Conservation (phyloP, 2,888 invertebrate genomes). For the Drosophila algonquin region DNA sequence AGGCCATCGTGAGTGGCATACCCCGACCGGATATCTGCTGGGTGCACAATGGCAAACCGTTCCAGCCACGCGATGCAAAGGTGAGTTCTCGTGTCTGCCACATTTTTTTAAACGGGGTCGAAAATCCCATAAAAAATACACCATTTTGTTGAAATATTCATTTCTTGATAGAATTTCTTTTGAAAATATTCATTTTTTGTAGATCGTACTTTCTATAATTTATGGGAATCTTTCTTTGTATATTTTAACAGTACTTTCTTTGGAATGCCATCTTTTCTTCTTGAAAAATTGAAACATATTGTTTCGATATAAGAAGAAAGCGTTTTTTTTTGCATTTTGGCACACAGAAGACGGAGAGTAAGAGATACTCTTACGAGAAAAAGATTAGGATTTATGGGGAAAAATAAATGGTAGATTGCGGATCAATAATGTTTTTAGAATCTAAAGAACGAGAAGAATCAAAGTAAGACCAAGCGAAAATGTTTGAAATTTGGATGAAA, state of each 20-base stretch:
- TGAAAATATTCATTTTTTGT: background rate
- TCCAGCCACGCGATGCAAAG: conserved; percentile 87
- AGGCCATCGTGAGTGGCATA: conserved; percentile 88
- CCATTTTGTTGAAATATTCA: background rate
- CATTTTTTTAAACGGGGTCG: background rate
- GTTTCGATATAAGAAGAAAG: background rate
- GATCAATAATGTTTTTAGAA: too few species aligned
- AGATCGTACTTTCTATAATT: background rate
- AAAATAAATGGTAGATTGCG: too few species aligned
- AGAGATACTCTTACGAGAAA: background rate
- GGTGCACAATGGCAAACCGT: conserved; percentile 88
- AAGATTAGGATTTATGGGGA: background rate
- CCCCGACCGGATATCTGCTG: conserved; percentile 88
- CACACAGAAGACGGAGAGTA: background rate
- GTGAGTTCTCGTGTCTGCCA: conserved; percentile 83
- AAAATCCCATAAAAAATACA: background rate
- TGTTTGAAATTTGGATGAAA: too few species aligned
- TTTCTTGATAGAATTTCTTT: background rate
- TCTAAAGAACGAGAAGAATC: too few species aligned
- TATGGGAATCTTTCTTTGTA: conserved; percentile 1
- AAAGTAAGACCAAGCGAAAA: too few species aligned
- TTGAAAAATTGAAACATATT: background rate
- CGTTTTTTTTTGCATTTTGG: background rate
- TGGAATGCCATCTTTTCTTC: background rate
- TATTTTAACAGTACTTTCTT: background rate